A percentile compares a stretch with the other conserved stretches of the same genome.
Evolutionary conservation across 2,888 invertebrate species (phyloP).

Genomic region (Myopa tessellatipennis): DNA sequence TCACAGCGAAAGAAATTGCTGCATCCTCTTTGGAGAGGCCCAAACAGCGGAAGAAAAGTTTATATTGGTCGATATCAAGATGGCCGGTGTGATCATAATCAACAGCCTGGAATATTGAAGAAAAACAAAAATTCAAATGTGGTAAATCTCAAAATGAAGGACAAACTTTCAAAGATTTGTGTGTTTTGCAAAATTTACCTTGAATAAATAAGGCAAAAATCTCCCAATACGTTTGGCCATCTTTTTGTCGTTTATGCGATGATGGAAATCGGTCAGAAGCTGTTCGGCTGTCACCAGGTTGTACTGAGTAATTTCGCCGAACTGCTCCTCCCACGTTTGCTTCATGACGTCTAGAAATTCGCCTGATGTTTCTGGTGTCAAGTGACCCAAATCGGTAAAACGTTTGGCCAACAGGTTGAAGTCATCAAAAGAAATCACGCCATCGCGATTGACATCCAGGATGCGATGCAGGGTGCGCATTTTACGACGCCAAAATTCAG

Average conservation of each 20-base stretch:
- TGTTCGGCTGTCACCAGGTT: constrained; percentile 85
- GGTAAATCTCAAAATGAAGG: background rate
- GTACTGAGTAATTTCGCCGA: constrained; percentile 84
- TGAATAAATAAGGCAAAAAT: constrained; percentile 85
- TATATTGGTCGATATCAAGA: constrained; percentile 84
- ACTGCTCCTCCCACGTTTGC: constrained; percentile 87
- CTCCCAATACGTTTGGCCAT: constrained; percentile 80
- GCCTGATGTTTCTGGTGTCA: constrained; percentile 74
- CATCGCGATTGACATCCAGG: constrained; percentile 87
- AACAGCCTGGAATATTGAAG: constrained; percentile 73
- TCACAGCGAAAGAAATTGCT: constrained; percentile 80
- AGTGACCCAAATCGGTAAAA: constrained; percentile 81
- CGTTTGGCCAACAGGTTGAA: constrained; percentile 79
- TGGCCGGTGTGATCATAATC: constrained; percentile 83
- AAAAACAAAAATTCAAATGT: background rate
- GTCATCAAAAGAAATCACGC: constrained; percentile 85
- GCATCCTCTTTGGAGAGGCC: constrained; percentile 81
- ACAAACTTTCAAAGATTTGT: background rate
- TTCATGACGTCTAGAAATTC: constrained; percentile 79
- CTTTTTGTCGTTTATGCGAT: constrained; percentile 80
- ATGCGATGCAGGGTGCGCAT: constrained; percentile 87
- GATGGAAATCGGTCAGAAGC: constrained; percentile 84
- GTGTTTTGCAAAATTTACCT: constrained; percentile 69
- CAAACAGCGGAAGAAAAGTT: constrained; percentile 83
- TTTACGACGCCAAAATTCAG: constrained; percentile 84